Conservation (phyloP, 2,888 invertebrate species). For the Tetragnatha montana region DNA sequence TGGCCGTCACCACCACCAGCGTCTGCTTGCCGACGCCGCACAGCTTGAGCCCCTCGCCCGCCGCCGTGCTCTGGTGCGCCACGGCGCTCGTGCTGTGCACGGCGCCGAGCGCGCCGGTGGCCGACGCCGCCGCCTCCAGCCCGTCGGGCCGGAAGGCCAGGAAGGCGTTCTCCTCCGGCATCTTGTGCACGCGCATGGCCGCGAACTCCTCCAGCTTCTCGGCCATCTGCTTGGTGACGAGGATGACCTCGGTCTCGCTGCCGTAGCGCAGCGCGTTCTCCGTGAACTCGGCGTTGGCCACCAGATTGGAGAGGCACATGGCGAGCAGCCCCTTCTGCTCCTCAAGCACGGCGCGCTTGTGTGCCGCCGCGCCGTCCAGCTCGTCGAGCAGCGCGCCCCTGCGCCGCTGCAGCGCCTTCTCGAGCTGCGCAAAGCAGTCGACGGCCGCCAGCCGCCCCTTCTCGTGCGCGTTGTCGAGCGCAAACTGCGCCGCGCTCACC, state of each 20-base stretch:
- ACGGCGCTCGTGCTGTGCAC: slow-evolving; percentile 77
- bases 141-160: slow-evolving; percentile 75
- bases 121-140: slow-evolving; percentile 74
- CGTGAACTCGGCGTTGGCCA: slow-evolving; percentile 77
- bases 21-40: slow-evolving; percentile 75
- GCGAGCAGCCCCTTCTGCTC: slow-evolving; percentile 76
- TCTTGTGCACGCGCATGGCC: slow-evolving; percentile 73
- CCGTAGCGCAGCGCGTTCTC: slow-evolving; percentile 77
- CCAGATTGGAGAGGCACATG: slow-evolving; percentile 76
- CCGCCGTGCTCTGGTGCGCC: slow-evolving; percentile 76
- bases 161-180: slow-evolving; percentile 76
- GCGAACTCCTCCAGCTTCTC: slow-evolving; percentile 74
- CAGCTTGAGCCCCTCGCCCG: slow-evolving; percentile 76
- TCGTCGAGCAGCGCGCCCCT: slow-evolving; percentile 75
- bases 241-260: slow-evolving; percentile 77
- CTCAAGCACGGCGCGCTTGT: slow-evolving; percentile 75
- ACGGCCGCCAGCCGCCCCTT: slow-evolving; percentile 75
- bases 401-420: slow-evolving; percentile 75
- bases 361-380: slow-evolving; percentile 74
- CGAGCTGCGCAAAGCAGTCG: slow-evolving; percentile 75
- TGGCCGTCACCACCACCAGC: slow-evolving; percentile 76
- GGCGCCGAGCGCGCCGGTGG: slow-evolving; percentile 75
- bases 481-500: slow-evolving; percentile 74
- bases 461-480: slow-evolving; percentile 73
- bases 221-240: slow-evolving; percentile 77